Percentiles rank a stretch among this genome's conserved stretches.
phyloP scores from a whole-genome alignment of 1,140 invertebrate genomes.

The Amyelois transitella region DNA sequence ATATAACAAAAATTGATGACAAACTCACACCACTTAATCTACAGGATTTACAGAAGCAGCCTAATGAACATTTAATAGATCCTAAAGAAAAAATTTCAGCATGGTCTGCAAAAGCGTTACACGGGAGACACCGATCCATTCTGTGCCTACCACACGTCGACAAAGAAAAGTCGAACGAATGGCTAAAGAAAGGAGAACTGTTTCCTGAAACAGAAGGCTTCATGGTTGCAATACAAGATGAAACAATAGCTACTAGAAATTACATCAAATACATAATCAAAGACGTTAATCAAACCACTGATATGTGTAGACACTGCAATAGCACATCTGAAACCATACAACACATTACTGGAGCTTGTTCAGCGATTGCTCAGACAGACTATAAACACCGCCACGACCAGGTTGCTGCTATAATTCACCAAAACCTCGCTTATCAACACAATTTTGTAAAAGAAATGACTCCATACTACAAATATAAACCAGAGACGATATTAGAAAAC shows the following conservation, averaged over 20 bases:
- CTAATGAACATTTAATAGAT: not conserved
- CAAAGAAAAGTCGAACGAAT: conserved; percentile 1
- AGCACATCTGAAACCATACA: not conserved
- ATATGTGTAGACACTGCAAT: not conserved
- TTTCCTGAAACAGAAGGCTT: too few species aligned
- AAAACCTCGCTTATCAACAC: not conserved
- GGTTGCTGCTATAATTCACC: not conserved
- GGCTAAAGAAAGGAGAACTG: too few species aligned
- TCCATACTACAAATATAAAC: too few species aligned
- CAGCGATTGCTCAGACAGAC: not conserved
- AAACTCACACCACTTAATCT: not conserved
- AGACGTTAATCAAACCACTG: not conserved
- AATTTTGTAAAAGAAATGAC: too few species aligned
- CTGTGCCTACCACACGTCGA: not conserved
- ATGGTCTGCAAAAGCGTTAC: not conserved
- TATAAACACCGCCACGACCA: too few species aligned
- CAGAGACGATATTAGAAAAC: not conserved
- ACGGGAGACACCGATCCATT: conserved; percentile 1
- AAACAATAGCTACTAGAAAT: not conserved
- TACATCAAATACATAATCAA: not conserved
- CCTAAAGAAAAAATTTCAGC: not conserved
- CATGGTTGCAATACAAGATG: conserved; percentile 3
- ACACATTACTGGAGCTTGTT: not conserved
- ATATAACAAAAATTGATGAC: not conserved
- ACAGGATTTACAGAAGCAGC: not conserved